phyloP scores from a whole-genome alignment of 1,140 invertebrate genomes.

The Habropoda laboriosa region DNA sequence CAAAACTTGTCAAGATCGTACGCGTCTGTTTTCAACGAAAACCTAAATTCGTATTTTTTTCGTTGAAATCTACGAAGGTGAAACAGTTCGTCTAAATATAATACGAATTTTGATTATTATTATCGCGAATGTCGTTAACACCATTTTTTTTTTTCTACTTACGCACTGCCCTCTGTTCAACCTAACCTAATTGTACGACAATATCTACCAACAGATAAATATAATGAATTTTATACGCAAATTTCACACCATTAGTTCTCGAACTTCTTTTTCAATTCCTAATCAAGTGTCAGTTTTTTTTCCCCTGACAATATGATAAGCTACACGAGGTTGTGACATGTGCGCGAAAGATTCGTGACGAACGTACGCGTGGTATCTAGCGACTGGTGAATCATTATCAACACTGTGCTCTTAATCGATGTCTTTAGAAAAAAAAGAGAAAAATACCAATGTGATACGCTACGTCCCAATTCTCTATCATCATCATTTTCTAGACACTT shows the following conservation, averaged over 20 bases:
- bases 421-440: background rate
- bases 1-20: background rate
- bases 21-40: background rate
- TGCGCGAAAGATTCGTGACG: background rate
- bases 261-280: background rate
- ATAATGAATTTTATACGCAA: too few species aligned
- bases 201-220: too few species aligned
- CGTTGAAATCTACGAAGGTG: background rate
- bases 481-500: background rate
- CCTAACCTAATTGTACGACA: too few species aligned
- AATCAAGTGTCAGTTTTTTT: background rate
- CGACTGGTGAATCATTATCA: background rate
- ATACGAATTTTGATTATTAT: background rate
- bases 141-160: too few species aligned
- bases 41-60: background rate
- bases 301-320: background rate
- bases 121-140: too few species aligned
- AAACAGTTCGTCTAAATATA: background rate
- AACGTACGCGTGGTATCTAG: background rate
- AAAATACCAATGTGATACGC: background rate
- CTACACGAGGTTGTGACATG: background rate
- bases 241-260: too few species aligned
- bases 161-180: too few species aligned
- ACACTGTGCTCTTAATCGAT: background rate
- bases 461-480: background rate